Conservation (phyloP, 2,113 vertebrate species). For the Merops nubicus region DNA sequence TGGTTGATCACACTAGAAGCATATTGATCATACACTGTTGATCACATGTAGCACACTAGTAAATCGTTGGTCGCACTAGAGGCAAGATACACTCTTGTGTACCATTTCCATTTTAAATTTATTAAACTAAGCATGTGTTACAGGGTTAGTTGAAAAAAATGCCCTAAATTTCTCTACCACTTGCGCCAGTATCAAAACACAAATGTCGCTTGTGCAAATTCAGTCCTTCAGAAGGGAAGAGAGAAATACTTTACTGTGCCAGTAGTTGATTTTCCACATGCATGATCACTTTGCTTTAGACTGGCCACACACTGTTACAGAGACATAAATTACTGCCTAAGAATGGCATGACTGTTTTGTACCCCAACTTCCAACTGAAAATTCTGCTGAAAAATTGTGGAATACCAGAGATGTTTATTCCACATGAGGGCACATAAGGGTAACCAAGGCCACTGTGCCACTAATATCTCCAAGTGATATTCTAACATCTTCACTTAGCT, state of each 20-base stretch:
- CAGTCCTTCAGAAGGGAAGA: not conserved
- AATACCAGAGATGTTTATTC: not conserved
- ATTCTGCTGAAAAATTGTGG: not conserved
- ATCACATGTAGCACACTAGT: not conserved
- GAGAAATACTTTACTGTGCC: not conserved
- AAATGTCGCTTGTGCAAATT: not conserved
- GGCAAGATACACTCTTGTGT: not conserved
- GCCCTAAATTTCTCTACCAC: not conserved
- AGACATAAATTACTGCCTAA: constrained; percentile 5
- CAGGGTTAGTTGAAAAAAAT: not conserved
- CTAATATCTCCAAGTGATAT: not conserved
- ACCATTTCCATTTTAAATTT: not conserved
- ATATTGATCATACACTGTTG: not conserved
- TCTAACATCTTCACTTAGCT: not conserved
- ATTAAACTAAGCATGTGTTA: not conserved
- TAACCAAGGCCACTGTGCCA: not conserved
- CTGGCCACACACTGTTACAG: not conserved
- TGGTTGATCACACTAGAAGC: not conserved
- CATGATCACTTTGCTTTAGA: constrained; percentile 28
- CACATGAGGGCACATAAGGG: not conserved
- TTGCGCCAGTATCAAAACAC: not conserved
- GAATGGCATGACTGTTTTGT: not conserved
- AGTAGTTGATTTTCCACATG: constrained; percentile 54
- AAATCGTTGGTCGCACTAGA: not conserved
- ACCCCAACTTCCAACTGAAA: not conserved